phyloP scores from a whole-genome alignment of 2,888 invertebrate species.

The Nebria brevicollis region DNA sequence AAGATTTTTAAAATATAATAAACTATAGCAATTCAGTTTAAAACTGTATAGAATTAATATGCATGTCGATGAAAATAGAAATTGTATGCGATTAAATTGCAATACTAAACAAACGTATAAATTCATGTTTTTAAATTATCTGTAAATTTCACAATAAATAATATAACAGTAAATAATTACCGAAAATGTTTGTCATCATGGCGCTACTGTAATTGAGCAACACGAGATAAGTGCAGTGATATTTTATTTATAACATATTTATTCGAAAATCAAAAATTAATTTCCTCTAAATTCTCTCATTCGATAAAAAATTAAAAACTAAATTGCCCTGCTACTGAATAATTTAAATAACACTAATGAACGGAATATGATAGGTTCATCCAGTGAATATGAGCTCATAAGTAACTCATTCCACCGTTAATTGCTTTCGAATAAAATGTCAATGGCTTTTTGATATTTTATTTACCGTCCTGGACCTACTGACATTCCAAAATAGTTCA shows the following conservation, averaged over 20 bases:
- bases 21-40: too few species aligned
- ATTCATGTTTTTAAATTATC: not conserved
- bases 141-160: not conserved
- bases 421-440: not conserved
- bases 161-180: not conserved
- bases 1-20: too few species aligned
- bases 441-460: not conserved
- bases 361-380: slow-evolving; percentile 38
- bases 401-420: not conserved
- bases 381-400: not conserved
- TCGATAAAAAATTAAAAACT: slow-evolving; percentile 39
- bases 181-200: not conserved
- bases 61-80: not conserved
- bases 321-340: slow-evolving; percentile 38
- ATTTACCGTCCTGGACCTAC: not conserved
- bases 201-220: not conserved
- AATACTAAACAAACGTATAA: not conserved
- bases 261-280: slow-evolving; percentile 26
- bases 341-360: slow-evolving; percentile 43
- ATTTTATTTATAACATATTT: slow-evolving; percentile 10
- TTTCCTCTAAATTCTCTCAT: slow-evolving; percentile 34
- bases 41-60: too few species aligned
- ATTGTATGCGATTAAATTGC: not conserved
- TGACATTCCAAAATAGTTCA: not conserved
- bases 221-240: slow-evolving; percentile 12